Evolutionary conservation across 2,113 vertebrate genomes (phyloP), one percentile per base, ranked within the genome.

Genomic region (Columbina picui): DNA sequence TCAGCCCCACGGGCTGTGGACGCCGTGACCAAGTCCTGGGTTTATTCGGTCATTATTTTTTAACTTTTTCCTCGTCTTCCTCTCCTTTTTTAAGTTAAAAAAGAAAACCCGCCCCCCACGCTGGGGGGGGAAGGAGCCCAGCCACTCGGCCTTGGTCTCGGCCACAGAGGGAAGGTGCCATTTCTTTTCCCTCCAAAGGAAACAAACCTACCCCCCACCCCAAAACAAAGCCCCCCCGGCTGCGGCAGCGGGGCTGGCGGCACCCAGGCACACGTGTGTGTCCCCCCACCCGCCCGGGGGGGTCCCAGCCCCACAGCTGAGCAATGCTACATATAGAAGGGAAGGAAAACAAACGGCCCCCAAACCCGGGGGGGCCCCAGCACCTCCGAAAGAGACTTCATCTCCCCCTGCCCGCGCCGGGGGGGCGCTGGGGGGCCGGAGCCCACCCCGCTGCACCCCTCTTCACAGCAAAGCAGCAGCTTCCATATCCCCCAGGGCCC

Each of bases 321-420:
- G 98, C 98, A 98, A 98, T 99, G 99, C 99, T 99, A 99, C 99
- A 99, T 99, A 98, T 98, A 98, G 95, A 97, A 95, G 96, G 95
- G 93, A 96, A 84, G 91, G 92, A 89, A 89, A 96, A 98, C 98
- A 98, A 97, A 98, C 95, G 92, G 97, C 75, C 89, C 86, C 89
- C 87, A 41, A 70, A 56, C 22, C 43, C 1, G 18, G 4, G 83
- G 83, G 95, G 74, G 52, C 65, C 89, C 95, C 92, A 96, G 80
- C 94, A 89, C 92, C 92, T 87, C 92, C 67, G 7, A 88, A 81
- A 89, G 94, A 91, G 71, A 87, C 73, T 90, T 84, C 61, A 90
- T 39, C 94, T 90, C 94, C 83, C 90, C 90, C 90, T 65, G 90
- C 94, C 90, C 49, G 22, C 68, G 15, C 67, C 4, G 14, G 34